Evolutionary conservation across 2,888 invertebrate genomes (phyloP).

Genomic region (Esperia sulphurella): DNA sequence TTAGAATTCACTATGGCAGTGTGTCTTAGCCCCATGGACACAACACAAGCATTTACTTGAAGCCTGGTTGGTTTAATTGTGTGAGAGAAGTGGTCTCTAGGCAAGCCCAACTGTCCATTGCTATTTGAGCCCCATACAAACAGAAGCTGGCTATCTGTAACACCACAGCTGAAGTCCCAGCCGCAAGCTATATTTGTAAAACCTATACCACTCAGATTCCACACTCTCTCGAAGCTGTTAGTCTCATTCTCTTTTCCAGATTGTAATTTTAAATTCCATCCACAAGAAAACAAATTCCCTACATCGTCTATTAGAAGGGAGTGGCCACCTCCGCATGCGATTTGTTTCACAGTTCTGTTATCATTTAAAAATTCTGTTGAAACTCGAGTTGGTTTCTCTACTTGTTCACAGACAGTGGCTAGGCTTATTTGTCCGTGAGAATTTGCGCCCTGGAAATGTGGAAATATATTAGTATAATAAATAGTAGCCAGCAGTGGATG

Average conservation of each 20-base stretch:
- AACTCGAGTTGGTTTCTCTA: constrained; percentile 76
- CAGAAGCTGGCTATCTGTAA: constrained; percentile 83
- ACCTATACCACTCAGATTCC: constrained; percentile 73
- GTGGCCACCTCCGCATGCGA: constrained; percentile 89
- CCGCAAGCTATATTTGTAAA: constrained; percentile 85
- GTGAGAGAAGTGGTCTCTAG: constrained; percentile 64
- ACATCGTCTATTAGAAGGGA: constrained; percentile 82
- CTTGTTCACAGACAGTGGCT: constrained; percentile 83
- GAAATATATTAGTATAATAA: too few relatives aligned
- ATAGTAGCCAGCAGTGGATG: too few relatives aligned
- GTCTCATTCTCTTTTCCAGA: constrained; percentile 75
- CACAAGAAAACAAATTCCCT: constrained; percentile 87
- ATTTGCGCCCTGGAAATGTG: constrained; percentile 84
- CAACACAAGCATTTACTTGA: constrained; percentile 72
- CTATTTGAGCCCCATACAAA: constrained; percentile 92
- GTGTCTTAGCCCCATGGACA: constrained; percentile 85
- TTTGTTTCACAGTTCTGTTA: constrained; percentile 67
- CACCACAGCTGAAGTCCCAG: constrained; percentile 90
- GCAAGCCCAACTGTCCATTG: constrained; percentile 86
- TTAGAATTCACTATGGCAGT: constrained; percentile 82
- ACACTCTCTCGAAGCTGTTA: constrained; percentile 80
- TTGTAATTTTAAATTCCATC: constrained; percentile 88
- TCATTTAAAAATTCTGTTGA: constrained; percentile 54
- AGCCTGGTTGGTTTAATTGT: constrained; percentile 54
- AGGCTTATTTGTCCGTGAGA: constrained; percentile 90